These are phyloP conservation scores for Discoglossus pictus DNA, from an alignment of 2,797 vertebrate genomes.

Conservation along the genomic window DNA sequence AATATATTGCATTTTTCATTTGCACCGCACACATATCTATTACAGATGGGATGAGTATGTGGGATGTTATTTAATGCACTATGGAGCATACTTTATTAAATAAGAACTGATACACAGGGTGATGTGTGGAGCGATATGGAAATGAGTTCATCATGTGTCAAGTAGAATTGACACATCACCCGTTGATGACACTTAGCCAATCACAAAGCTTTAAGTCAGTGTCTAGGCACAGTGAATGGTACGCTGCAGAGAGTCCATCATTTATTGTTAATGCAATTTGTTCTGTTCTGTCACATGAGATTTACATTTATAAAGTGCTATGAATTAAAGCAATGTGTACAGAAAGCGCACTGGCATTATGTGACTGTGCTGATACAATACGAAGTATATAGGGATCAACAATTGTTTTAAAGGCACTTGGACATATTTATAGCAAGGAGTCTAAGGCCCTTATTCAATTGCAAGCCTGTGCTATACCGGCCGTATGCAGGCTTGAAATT, in stretches of 20 bases:
- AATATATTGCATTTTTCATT: too few species aligned
- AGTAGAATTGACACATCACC: slow-evolving; percentile 9
- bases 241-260: slow-evolving; percentile 17
- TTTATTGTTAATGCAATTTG: slow-evolving; percentile 40
- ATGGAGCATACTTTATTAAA: background rate
- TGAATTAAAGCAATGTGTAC: slow-evolving; percentile 13
- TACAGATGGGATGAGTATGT: too few species aligned
- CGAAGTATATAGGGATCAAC: too few species aligned
- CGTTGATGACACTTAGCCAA: slow-evolving; percentile 25
- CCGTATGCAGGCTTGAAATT: too few species aligned
- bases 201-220: slow-evolving; percentile 15
- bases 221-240: slow-evolving; percentile 11
- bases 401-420: too few species aligned
- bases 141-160: background rate
- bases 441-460: too few species aligned
- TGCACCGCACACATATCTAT: too few species aligned
- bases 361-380: slow-evolving; percentile 4
- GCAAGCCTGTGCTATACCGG: too few species aligned
- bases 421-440: too few species aligned
- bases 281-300: slow-evolving; percentile 12
- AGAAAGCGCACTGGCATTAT: slow-evolving; percentile 6
- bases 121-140: background rate
- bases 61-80: background rate
- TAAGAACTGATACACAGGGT: background rate
- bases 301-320: slow-evolving; percentile 13